These are phyloP conservation scores for Alloplasta piceator DNA, from an alignment of 2,888 invertebrate genomes.

Conservation along the genomic window DNA sequence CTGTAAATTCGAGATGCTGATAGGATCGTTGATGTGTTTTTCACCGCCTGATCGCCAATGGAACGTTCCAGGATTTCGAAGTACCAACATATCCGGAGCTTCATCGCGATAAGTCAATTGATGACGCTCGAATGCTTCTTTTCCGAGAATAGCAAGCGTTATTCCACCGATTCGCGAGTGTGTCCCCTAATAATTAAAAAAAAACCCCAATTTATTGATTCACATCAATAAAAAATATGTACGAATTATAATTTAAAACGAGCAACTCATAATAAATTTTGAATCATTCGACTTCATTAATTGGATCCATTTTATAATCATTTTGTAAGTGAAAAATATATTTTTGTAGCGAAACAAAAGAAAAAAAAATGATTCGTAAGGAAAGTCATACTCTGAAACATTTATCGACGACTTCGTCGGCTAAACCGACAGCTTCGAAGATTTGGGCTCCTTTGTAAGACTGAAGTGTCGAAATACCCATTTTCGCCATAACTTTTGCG, in stretches of 20 bases:
- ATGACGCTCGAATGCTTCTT: conserved; percentile 93
- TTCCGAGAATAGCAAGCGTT: conserved; percentile 93
- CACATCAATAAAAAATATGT: background rate
- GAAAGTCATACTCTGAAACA: conserved; percentile 92
- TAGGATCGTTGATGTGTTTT: conserved; percentile 98
- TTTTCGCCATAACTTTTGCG: conserved; percentile 98
- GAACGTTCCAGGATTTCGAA: conserved; percentile 96
- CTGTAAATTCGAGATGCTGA: conserved; percentile 89
- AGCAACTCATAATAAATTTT: conserved; percentile 70
- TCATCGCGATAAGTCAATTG: conserved; percentile 89
- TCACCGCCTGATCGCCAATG: conserved; percentile 99
- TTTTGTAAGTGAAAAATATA: conserved; percentile 39
- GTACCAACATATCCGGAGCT: conserved; percentile 88
- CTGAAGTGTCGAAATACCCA: conserved; percentile 99
- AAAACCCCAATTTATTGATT: conserved; percentile 12
- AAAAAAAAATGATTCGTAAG: conserved; percentile 5
- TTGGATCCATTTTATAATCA: conserved; percentile 79
- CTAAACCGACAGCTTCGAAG: conserved; percentile 98
- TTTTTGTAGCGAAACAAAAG: background rate
- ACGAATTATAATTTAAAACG: conserved; percentile 23
- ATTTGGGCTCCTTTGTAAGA: conserved; percentile 99
- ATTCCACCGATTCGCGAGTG: conserved; percentile 94
- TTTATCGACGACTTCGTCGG: conserved; percentile 95
- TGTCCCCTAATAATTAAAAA: conserved; percentile 84
- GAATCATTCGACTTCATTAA: conserved; percentile 77